Conservation (phyloP, 2,113 vertebrate genomes). For the Zosterops lateralis region DNA sequence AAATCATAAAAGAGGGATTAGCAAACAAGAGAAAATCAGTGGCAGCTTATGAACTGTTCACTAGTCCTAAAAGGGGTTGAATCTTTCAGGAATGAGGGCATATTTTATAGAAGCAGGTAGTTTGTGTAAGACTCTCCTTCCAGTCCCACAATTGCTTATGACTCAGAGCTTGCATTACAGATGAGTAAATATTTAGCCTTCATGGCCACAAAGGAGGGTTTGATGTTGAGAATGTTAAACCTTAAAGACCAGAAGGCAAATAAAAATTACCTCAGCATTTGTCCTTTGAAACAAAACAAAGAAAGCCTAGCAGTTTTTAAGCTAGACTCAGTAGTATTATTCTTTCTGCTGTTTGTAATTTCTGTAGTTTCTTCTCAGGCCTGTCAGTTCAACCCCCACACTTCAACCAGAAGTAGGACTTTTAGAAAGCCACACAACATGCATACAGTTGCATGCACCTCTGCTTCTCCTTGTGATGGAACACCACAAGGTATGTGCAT, state of each 20-base stretch:
- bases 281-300: constrained; percentile 49
- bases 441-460: not conserved
- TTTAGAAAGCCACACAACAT: not conserved
- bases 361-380: not conserved
- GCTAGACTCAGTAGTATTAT: not conserved
- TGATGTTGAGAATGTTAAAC: not conserved
- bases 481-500: no score
- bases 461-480: not conserved
- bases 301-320: constrained; percentile 23
- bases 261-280: not conserved
- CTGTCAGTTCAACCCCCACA: not conserved
- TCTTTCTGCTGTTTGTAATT: not conserved
- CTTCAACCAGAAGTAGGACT: not conserved
- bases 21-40: not conserved
- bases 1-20: not conserved
- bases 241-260: constrained; percentile 5
- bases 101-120: not conserved
- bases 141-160: not conserved
- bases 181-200: constrained; percentile 55
- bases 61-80: not conserved
- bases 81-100: not conserved
- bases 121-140: not conserved
- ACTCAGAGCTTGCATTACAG: not conserved
- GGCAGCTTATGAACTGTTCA: not conserved
- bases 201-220: not conserved